These are phyloP conservation scores for Oscheius onirici DNA, from an alignment of 2,888 invertebrate genomes.

Conservation along the genomic window DNA sequence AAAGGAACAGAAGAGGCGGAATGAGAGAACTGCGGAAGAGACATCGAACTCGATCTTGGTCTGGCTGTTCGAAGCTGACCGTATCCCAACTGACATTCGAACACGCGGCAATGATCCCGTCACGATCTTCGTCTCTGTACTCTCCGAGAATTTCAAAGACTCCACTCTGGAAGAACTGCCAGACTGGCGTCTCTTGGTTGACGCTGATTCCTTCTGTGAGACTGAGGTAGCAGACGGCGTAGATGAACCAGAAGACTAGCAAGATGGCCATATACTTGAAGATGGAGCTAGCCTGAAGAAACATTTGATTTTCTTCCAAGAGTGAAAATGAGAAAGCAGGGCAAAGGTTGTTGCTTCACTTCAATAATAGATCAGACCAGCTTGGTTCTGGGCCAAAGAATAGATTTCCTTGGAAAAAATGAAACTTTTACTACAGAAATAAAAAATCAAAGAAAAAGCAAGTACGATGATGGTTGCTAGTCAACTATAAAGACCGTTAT, in stretches of 20 bases:
- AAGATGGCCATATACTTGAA: constrained; percentile 16
- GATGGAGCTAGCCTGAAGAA: constrained; percentile 6
- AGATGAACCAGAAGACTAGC: constrained; percentile 16
- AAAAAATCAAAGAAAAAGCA: too few species aligned
- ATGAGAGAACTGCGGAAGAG: constrained; percentile 6
- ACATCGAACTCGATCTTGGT: constrained; percentile 8
- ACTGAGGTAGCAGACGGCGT: constrained; percentile 14
- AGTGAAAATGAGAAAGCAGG: too few species aligned
- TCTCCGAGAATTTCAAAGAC: constrained; percentile 23
- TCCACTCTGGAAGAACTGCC: constrained; percentile 16
- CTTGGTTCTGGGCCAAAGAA: too few species aligned
- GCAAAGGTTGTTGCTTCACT: too few species aligned
- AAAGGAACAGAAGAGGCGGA: constrained; percentile 15
- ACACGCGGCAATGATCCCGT: neutral
- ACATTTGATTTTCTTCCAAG: too few species aligned
- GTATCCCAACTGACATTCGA: neutral
- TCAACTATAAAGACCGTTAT: too few species aligned
- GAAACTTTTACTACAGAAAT: too few species aligned
- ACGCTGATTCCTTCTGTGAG: neutral
- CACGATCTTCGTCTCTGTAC: neutral
- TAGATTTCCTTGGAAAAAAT: neutral
- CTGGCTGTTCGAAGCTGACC: neutral
- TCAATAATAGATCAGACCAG: too few species aligned
- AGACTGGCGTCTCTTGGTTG: neutral
- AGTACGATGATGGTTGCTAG: too few species aligned